phyloP scores from a whole-genome alignment of 2,888 invertebrate genomes.

The Nemotelus pantherinus region DNA sequence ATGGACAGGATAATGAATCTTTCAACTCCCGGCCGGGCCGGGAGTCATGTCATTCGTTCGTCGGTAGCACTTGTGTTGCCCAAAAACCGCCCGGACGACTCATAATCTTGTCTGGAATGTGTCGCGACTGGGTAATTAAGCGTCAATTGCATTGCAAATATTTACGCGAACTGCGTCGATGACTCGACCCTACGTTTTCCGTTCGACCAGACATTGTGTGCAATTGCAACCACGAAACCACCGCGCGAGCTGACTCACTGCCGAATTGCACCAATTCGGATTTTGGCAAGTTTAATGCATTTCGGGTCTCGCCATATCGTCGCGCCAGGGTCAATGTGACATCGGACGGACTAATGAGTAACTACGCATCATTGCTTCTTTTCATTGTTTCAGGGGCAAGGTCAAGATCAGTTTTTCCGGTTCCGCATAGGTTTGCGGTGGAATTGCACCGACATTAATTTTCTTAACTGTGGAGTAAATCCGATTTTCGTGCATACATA shows the following conservation, averaged over 20 bases:
- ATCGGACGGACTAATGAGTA: neutral
- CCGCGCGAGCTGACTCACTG: neutral
- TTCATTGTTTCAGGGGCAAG: conserved; percentile 1
- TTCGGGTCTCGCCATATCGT: neutral
- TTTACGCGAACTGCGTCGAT: conserved; percentile 22
- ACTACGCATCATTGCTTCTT: neutral
- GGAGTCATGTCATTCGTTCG: conserved; percentile 5
- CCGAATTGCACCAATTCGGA: neutral
- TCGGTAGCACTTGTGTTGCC: neutral
- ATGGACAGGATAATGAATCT: conserved; percentile 14
- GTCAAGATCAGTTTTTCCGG: neutral
- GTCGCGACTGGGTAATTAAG: conserved; percentile 34
- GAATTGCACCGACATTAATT: too few relatives aligned
- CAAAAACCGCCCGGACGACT: neutral
- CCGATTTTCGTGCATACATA: too few relatives aligned
- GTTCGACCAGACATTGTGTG: neutral
- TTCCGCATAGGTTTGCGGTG: neutral
- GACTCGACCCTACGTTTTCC: neutral
- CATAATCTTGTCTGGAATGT: conserved; percentile 35
- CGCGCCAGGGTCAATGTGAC: conserved; percentile 34
- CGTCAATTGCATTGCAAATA: conserved; percentile 40
- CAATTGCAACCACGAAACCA: conserved; percentile 10
- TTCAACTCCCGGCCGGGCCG: neutral
- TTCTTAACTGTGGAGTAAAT: too few relatives aligned
- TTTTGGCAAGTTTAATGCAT: neutral